A percentile compares a stretch with the other conserved stretches of the same genome.
phyloP scores from a whole-genome alignment of 2,113 vertebrate species.

The Edolisoma coerulescens region DNA sequence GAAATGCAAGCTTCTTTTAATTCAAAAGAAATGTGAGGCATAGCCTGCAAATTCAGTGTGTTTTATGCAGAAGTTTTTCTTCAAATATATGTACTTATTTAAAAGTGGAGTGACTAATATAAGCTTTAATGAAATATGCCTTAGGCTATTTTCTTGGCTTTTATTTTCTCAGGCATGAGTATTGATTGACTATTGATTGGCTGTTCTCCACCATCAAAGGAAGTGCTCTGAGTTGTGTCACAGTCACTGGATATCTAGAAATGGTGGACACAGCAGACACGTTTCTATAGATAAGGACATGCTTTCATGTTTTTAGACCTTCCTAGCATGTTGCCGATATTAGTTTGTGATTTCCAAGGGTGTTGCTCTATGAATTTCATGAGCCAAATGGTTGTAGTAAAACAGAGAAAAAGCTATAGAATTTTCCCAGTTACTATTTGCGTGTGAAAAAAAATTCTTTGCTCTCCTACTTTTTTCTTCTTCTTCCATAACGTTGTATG shows the following conservation, averaged over 20 bases:
- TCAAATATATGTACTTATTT: neutral
- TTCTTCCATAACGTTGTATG: neutral
- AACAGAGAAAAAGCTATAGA: neutral
- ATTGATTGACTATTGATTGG: neutral
- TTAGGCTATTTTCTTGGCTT: neutral
- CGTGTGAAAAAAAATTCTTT: neutral
- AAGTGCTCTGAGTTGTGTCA: neutral
- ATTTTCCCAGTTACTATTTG: neutral
- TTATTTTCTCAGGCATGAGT: neutral
- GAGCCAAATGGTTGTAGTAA: neutral
- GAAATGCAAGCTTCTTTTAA: neutral
- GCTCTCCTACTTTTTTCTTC: neutral
- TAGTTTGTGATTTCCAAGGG: neutral
- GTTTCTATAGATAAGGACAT: accelerated
- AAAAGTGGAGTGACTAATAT: neutral
- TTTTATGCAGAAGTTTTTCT: neutral
- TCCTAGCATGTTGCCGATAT: neutral
- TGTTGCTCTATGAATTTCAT: neutral
- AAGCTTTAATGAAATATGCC: neutral
- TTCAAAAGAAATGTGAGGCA: neutral
- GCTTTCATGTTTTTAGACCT: neutral
- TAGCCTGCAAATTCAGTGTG: neutral
- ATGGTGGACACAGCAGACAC: neutral
- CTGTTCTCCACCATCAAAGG: neutral
- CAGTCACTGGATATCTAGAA: neutral